These are phyloP conservation scores for Drosophila hydei DNA, from an alignment of 1,140 invertebrate species.

Conservation along the genomic window DNA sequence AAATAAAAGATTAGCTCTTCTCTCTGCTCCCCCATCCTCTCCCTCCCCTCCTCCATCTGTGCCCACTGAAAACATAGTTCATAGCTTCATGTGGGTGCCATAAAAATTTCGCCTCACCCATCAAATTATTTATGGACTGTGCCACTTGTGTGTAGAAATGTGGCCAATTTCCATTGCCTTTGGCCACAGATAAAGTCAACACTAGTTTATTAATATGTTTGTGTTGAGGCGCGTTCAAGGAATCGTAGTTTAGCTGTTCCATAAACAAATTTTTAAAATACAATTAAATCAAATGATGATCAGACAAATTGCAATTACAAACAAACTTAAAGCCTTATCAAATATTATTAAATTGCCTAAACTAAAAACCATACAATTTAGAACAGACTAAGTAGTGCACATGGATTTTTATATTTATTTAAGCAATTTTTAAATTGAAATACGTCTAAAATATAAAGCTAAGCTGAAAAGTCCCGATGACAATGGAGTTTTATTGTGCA, in stretches of 20 bases:
- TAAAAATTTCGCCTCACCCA: constrained; percentile 2
- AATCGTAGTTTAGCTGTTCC: neutral
- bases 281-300: no score
- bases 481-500: neutral
- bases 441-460: neutral
- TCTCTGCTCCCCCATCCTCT: neutral
- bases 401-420: no score
- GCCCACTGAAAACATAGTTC: constrained; percentile 13
- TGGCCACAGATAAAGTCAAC: constrained; percentile 29
- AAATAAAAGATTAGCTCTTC: constrained; percentile 53
- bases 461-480: neutral
- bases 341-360: no score
- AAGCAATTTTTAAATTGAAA: no score
- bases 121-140: constrained; percentile 28
- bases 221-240: neutral
- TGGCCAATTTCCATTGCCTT: constrained; percentile 5
- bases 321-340: no score
- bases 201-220: constrained; percentile 10
- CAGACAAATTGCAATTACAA: no score
- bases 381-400: no score
- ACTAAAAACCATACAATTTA: no score
- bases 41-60: neutral
- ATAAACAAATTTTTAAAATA: neutral
- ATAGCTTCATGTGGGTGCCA: constrained; percentile 12
- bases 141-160: neutral